Evolutionary conservation across 2,888 invertebrate genomes (phyloP).

Genomic region (Lottia gigantea): DNA sequence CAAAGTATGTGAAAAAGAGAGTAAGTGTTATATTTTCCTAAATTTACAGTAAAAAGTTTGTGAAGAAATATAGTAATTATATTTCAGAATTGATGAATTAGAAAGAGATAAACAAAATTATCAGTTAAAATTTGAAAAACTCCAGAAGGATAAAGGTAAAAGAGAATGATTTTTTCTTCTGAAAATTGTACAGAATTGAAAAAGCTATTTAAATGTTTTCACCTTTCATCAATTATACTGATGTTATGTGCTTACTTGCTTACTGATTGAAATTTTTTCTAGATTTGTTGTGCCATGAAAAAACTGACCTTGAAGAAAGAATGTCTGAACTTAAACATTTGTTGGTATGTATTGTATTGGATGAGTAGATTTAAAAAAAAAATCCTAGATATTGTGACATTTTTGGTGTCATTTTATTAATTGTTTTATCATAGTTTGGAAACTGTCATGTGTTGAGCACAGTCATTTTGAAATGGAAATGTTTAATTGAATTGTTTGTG

Average conservation of each 20-base stretch:
- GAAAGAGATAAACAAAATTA: slow-evolving; percentile 41
- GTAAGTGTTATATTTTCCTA: too few relatives aligned
- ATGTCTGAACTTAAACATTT: slow-evolving; percentile 34
- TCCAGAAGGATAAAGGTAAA: slow-evolving; percentile 54
- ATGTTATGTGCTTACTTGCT: neutral
- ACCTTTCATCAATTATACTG: too few relatives aligned
- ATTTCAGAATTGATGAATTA: slow-evolving; percentile 38
- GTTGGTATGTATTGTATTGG: slow-evolving; percentile 21
- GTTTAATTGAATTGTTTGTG: neutral
- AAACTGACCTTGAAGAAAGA: slow-evolving; percentile 48
- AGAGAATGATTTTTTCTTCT: neutral
- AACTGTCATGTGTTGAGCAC: neutral
- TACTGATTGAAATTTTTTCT: slow-evolving; percentile 13
- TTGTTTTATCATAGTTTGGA: too few relatives aligned
- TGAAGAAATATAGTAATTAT: too few relatives aligned
- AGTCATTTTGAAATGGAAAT: neutral
- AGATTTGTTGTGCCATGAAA: slow-evolving; percentile 59
- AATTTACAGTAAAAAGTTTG: too few relatives aligned
- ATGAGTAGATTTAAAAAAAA: too few relatives aligned
- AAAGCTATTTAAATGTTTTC: too few relatives aligned
- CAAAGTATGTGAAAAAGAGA: too few relatives aligned
- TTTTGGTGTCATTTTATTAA: too few relatives aligned
- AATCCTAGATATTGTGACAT: too few relatives aligned
- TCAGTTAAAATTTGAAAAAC: slow-evolving; percentile 42
- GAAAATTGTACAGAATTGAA: neutral